A percentile compares a stretch with the other conserved stretches of the same genome.
Conservation (phyloP, 2,888 invertebrate species). For the Nineta flava region DNA sequence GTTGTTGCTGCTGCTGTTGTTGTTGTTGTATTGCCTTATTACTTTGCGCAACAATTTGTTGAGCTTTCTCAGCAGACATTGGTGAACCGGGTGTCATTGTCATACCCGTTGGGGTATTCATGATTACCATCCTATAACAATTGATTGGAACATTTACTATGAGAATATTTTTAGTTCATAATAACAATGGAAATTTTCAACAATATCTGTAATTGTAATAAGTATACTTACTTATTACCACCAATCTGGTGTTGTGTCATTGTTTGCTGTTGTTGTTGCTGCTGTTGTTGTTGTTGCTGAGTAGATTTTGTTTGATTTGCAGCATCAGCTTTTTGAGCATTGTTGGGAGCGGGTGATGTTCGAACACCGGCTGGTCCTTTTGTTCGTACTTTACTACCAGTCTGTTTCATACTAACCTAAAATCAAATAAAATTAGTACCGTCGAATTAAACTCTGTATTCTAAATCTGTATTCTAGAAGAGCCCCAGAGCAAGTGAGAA, state of each 20-base stretch:
- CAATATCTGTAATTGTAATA: background rate
- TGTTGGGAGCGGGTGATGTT: constrained; percentile 49
- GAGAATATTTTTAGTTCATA: no score
- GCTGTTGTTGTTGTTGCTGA: constrained; percentile 31
- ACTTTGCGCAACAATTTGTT: constrained; percentile 30
- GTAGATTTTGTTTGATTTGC: constrained; percentile 52
- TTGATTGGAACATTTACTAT: background rate
- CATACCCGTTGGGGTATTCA: constrained; percentile 41
- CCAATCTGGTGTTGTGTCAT: constrained; percentile 29
- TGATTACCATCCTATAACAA: constrained; percentile 33
- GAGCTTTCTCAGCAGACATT: constrained; percentile 36
- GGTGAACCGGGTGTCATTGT: constrained; percentile 37
- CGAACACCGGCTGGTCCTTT: constrained; percentile 46
- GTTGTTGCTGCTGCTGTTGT: constrained; percentile 34
- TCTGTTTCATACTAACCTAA: constrained; percentile 7
- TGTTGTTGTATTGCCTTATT: constrained; percentile 26
- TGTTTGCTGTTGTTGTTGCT: constrained; percentile 19
- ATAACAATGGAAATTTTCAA: no score
- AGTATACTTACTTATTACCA: constrained; percentile 31
- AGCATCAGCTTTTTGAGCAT: constrained; percentile 47
- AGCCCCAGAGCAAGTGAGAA: no score
- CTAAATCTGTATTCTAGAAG: no score
- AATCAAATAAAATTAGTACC: background rate
- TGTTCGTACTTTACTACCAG: constrained; percentile 48
- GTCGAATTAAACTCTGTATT: no score